A percentile compares a stretch with the other conserved stretches of the same genome.
Evolutionary conservation across 2,888 invertebrate genomes (phyloP).

Genomic region (Rotaria magnacalcarata): DNA sequence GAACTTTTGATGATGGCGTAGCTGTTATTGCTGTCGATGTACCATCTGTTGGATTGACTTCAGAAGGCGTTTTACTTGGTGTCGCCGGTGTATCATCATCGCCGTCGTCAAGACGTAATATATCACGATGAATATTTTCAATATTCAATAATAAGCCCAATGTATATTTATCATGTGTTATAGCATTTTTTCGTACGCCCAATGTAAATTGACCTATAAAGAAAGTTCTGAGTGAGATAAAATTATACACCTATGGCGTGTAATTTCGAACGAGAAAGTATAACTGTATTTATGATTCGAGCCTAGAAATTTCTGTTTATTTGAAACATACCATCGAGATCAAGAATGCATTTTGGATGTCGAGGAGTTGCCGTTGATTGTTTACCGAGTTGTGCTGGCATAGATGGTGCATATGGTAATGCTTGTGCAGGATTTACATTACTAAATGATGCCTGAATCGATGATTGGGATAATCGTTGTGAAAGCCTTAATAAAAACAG

Average conservation of each 20-base stretch:
- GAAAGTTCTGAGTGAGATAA: too few relatives aligned
- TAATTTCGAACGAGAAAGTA: too few relatives aligned
- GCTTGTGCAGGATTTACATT: neutral
- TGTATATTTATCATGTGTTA: slow-evolving; percentile 15
- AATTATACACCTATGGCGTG: too few relatives aligned
- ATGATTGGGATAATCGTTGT: neutral
- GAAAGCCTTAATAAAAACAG: neutral
- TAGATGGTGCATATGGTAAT: slow-evolving; percentile 5
- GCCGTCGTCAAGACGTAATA: neutral
- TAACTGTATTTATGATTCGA: too few relatives aligned
- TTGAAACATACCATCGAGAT: neutral
- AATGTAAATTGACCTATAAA: neutral
- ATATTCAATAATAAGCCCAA: slow-evolving; percentile 22
- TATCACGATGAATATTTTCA: slow-evolving; percentile 28
- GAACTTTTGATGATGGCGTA: neutral
- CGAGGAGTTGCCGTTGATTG: neutral
- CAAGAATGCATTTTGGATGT: slow-evolving; percentile 32
- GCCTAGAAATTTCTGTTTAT: too few relatives aligned
- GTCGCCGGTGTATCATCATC: neutral
- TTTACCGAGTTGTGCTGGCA: slow-evolving; percentile 1
- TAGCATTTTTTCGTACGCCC: neutral
- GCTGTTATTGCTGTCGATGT: neutral
- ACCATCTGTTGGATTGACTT: neutral
- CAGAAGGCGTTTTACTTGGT: neutral
- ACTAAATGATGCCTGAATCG: neutral